phyloP scores from a whole-genome alignment of 1,140 invertebrate species.

The Holotrichia oblita region DNA sequence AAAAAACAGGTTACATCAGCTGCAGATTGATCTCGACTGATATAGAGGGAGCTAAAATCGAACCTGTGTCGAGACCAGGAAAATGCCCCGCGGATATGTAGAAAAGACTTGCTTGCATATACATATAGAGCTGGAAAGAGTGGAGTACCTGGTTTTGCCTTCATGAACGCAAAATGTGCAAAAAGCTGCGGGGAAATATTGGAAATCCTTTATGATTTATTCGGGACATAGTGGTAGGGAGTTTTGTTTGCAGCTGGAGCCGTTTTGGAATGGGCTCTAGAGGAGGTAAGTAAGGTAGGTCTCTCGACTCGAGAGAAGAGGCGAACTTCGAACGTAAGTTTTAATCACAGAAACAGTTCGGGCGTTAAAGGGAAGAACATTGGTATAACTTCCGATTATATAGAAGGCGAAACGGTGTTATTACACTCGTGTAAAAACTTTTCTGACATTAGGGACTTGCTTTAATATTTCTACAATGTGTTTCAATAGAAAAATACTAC shows the following conservation, averaged over 20 bases:
- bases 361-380: constrained; percentile 4
- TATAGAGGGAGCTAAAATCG: background rate
- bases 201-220: constrained; percentile 17
- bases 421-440: background rate
- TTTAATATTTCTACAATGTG: too few species aligned
- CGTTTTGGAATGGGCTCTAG: background rate
- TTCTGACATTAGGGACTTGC: background rate
- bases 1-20: background rate
- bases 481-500: too few species aligned
- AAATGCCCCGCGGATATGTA: constrained; percentile 11
- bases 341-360: background rate
- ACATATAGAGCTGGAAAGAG: background rate
- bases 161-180: background rate
- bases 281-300: background rate
- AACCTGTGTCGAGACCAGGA: constrained; percentile 7
- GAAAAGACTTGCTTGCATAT: background rate
- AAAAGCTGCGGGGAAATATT: background rate
- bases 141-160: background rate
- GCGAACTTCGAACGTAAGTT: constrained; percentile 6
- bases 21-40: background rate
- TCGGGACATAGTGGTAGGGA: background rate
- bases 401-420: background rate
- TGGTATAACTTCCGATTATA: background rate
- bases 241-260: background rate
- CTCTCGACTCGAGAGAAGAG: background rate